phyloP scores from a whole-genome alignment of 2,113 vertebrate species.

The Uria aalge region DNA sequence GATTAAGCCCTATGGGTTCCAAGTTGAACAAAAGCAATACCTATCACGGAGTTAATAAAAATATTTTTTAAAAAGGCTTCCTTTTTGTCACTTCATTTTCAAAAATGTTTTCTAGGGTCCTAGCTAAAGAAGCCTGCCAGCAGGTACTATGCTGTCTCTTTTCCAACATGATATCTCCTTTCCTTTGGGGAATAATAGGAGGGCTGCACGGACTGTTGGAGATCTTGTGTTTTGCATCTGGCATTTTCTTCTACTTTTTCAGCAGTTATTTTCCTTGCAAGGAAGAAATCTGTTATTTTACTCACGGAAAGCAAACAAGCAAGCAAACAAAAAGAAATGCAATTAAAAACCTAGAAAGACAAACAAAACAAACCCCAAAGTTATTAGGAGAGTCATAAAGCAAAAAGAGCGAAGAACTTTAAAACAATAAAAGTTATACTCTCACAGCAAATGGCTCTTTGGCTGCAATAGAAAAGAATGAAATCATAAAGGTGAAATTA shows the following conservation, averaged over 20 bases:
- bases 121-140: not conserved
- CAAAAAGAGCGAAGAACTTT: not conserved
- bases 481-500: not conserved
- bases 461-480: not conserved
- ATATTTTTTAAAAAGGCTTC: accelerated
- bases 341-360: not conserved
- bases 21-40: not conserved
- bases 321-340: not conserved
- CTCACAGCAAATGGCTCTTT: not conserved
- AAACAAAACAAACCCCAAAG: not conserved
- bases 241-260: not conserved
- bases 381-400: not conserved
- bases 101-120: not conserved
- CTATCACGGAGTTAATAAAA: not conserved
- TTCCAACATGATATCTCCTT: not conserved
- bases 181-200: not conserved
- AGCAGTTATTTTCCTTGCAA: not conserved
- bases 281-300: not conserved
- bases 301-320: not conserved
- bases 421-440: not conserved
- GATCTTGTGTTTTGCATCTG: not conserved
- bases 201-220: not conserved
- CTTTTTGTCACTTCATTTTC: not conserved
- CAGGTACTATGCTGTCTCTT: not conserved
- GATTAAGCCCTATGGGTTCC: not conserved